phyloP scores from a whole-genome alignment of 2,113 vertebrate genomes.

The Sphaerodactylus townsendi region DNA sequence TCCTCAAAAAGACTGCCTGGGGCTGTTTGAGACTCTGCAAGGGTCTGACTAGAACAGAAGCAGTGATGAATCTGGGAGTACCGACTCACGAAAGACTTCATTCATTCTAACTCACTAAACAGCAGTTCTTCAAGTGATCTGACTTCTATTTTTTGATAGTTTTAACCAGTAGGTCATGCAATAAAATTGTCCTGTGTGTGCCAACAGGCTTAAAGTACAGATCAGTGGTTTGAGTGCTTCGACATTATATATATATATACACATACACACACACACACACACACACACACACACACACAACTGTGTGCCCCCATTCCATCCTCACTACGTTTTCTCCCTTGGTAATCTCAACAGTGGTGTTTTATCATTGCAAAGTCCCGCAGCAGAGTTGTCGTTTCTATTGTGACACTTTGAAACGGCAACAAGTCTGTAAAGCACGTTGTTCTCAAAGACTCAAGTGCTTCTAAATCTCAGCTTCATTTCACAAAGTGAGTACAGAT shows the following conservation, averaged over 20 bases:
- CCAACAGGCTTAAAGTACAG: constrained; percentile 70
- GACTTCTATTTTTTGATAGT: constrained; percentile 72
- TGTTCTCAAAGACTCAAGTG: constrained; percentile 26
- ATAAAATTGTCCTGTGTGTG: constrained; percentile 69
- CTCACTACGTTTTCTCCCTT: constrained; percentile 49
- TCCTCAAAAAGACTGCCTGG: constrained; percentile 77
- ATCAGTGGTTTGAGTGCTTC: constrained; percentile 62
- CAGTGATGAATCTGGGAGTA: constrained; percentile 69
- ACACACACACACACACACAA: too few species aligned
- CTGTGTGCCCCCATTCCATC: not conserved
- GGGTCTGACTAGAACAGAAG: constrained; percentile 69
- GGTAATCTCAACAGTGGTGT: constrained; percentile 47
- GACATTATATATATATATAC: constrained; percentile 39
- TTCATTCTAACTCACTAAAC: constrained; percentile 79
- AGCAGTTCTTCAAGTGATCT: constrained; percentile 74
- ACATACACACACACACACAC: too few species aligned
- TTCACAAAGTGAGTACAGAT: constrained; percentile 14
- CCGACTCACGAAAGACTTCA: constrained; percentile 76
- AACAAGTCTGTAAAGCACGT: constrained; percentile 39
- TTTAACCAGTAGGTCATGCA: constrained; percentile 74
- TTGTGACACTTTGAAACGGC: constrained; percentile 9
- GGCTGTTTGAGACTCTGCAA: constrained; percentile 70
- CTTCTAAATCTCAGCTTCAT: constrained; percentile 32
- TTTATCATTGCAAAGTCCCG: constrained; percentile 28
- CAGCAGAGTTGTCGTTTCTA: constrained; percentile 26